A percentile compares a stretch with the other conserved stretches of the same genome.
phyloP scores from a whole-genome alignment of 2,797 vertebrate genomes.

The Chlorospingus semifuscus region DNA sequence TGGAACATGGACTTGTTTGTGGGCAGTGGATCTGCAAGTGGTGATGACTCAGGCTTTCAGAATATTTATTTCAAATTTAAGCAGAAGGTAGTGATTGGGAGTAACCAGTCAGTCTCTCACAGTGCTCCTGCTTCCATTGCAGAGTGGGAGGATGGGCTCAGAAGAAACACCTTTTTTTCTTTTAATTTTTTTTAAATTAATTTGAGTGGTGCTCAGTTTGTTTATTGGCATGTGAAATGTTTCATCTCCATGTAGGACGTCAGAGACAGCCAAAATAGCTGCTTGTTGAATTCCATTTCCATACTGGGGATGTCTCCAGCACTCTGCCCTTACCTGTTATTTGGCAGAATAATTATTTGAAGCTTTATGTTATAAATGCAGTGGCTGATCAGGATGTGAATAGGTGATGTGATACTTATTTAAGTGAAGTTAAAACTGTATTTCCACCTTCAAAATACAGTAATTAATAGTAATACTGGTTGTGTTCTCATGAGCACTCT shows the following conservation, averaged over 20 bases:
- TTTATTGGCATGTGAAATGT: not conserved
- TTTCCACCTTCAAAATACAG: not conserved
- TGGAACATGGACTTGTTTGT: not conserved
- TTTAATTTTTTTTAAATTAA: not conserved
- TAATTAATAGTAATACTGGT: not conserved
- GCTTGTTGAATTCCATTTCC: not conserved
- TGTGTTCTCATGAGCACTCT: not conserved
- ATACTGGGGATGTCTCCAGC: not conserved
- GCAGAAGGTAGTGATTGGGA: not conserved
- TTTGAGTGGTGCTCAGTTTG: not conserved
- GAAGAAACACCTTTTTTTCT: not conserved
- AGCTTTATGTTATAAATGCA: not conserved
- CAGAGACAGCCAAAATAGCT: not conserved
- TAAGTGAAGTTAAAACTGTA: not conserved
- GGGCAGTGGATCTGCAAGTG: not conserved
- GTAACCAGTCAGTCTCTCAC: rapidly evolving
- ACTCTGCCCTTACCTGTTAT: not conserved
- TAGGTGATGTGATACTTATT: not conserved
- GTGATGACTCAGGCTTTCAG: not conserved
- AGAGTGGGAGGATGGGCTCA: not conserved
- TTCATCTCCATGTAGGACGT: not conserved
- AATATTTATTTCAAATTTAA: not conserved
- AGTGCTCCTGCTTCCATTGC: not conserved
- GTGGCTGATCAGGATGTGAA: not conserved
- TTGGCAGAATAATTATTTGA: not conserved